Evolutionary conservation across 2,888 invertebrate genomes (phyloP).

Genomic region (Dione juno): DNA sequence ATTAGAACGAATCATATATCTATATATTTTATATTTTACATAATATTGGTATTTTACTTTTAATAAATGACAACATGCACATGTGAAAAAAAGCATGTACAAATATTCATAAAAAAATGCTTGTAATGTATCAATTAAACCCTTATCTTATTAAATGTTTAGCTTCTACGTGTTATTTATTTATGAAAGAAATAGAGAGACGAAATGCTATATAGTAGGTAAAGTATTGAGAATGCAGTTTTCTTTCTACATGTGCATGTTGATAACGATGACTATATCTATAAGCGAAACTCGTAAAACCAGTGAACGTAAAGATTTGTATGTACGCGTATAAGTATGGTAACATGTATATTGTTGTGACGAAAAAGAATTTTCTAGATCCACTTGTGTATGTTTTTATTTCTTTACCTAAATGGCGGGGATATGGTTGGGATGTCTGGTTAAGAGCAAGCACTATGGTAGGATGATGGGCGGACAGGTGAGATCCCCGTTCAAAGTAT

Average conservation of each 20-base stretch:
- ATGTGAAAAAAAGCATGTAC: not conserved
- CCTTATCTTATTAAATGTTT: not conserved
- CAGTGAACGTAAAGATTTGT: constrained; percentile 13
- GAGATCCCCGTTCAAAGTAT: no score
- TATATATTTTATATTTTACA: constrained; percentile 17
- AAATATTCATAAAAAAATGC: not conserved
- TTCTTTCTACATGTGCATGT: constrained; percentile 16
- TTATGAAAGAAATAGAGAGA: not conserved
- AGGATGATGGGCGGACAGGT: no score
- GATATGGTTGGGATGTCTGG: not conserved
- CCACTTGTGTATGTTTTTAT: constrained; percentile 34
- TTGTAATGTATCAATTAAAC: not conserved
- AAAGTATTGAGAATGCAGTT: not conserved
- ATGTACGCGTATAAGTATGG: constrained; percentile 28
- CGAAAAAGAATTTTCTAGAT: constrained; percentile 47
- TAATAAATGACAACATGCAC: constrained; percentile 9
- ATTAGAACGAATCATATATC: constrained; percentile 1
- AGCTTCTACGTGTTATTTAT: not conserved
- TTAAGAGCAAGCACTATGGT: no score
- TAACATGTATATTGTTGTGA: constrained; percentile 43
- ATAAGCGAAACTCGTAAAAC: not conserved
- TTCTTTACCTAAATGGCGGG: not conserved
- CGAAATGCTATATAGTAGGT: not conserved
- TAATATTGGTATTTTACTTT: not conserved
- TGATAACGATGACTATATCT: not conserved